Evolutionary conservation across 2,113 vertebrate species (phyloP).

Genomic region (Cavia porcellus): DNA sequence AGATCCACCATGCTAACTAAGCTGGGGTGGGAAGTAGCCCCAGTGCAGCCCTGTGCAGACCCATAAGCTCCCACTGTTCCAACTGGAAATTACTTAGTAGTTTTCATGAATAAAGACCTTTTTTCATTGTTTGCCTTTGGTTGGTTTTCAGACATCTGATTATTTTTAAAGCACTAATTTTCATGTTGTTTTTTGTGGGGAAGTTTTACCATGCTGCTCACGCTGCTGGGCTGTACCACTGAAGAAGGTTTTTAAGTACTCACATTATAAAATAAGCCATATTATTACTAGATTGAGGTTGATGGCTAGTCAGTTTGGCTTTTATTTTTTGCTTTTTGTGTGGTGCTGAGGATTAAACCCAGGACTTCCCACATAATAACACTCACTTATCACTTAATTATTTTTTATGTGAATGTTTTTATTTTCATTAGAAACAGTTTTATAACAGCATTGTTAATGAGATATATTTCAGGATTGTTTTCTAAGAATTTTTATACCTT

Average conservation of each 20-base stretch:
- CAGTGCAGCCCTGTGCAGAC: not conserved
- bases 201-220: not conserved
- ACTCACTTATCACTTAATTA: not conserved
- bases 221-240: not conserved
- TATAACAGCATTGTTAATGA: not conserved
- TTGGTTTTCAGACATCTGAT: constrained; percentile 15
- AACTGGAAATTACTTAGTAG: not conserved
- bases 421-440: constrained; percentile 20
- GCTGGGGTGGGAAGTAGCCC: not conserved
- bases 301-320: not conserved
- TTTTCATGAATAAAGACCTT: constrained; percentile 16
- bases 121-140: not conserved
- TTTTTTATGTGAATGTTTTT: constrained; percentile 9
- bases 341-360: not conserved
- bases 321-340: not conserved
- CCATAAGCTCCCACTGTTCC: not conserved
- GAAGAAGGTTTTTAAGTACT: not conserved
- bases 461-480: constrained; percentile 41
- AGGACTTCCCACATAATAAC: not conserved
- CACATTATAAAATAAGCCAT: not conserved
- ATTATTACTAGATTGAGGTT: not conserved
- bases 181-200: not conserved
- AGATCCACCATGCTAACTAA: not conserved
- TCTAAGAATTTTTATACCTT: not conserved
- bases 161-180: not conserved